Evolutionary conservation across 1,140 invertebrate genomes (phyloP), one percentile per base, ranked within the genome.

Genomic region (Cyphomyrmex costatus): DNA sequence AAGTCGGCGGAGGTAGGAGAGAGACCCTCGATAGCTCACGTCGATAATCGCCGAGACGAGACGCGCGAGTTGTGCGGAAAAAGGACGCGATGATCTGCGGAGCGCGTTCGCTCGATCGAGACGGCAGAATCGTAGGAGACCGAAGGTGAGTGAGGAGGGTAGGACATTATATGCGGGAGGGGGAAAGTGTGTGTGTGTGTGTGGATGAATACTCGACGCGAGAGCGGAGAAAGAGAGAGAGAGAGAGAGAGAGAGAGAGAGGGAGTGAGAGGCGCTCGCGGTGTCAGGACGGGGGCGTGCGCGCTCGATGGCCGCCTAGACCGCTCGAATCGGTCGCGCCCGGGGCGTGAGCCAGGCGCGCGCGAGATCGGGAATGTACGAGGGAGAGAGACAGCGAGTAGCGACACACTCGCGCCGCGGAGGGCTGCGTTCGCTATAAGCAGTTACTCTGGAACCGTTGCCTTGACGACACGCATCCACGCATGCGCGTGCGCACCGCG

Each of bases 381-480:
- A 73, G n/a, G 12, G 65, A 74, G 74, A 21, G 73, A 71, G 66
- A 78, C 66, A 61, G 51, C 71, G 80, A 68, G 79, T 89, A 65
- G 76, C 78, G 71, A 90, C 76, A 73, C 65, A 86, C 86, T 88
- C 65, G 86, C 36, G 66, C 86, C 90, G 92, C 88, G 92, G 92
- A 92, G 93, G 90, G 87, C 90, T 89, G 88, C 89, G 92, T 82
- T 89, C 90, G 87, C 88, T 93, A 42, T 42, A 90, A 92, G 89
- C 95, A 95, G 95, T 95, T 93, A 95, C 93, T 94, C 93, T 92
- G 93, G 93, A 95, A 95, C 94, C 94, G 94, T 95, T 95, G 95
- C 94, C 95, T 94, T 93, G 94, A 92, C 94, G 92, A 95, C 94
- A 94, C 93, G 93, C 92, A 91, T 93, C 86, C 91, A 91, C 92